Percentiles rank a stretch among this genome's conserved stretches.
These are phyloP conservation scores for Cephalotes varians DNA, from an alignment of 2,888 invertebrate species.

Conservation along the genomic window DNA sequence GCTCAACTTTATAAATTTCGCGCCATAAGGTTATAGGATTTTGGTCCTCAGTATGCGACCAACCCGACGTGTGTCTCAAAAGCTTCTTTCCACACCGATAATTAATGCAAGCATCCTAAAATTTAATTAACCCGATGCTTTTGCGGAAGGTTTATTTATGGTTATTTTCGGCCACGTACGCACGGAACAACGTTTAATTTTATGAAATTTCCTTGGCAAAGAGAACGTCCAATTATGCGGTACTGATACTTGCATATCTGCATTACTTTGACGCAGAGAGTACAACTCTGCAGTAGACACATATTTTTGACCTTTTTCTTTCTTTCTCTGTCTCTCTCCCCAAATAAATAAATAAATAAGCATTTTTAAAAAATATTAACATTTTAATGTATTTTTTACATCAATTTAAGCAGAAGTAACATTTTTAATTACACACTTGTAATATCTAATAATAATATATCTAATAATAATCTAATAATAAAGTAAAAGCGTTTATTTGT, in stretches of 20 bases:
- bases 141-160: constrained; percentile 32
- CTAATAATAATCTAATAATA: background rate
- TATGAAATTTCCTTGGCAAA: constrained; percentile 14
- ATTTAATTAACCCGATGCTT: constrained; percentile 39
- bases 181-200: constrained; percentile 22
- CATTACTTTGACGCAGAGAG: constrained; percentile 10
- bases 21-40: constrained; percentile 16
- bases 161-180: constrained; percentile 17
- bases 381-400: background rate
- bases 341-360: background rate
- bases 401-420: background rate
- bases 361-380: background rate
- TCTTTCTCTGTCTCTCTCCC: background rate
- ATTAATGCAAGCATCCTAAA: constrained; percentile 32
- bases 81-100: constrained; percentile 43
- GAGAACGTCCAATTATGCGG: constrained; percentile 36
- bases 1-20: constrained; percentile 18
- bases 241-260: constrained; percentile 14
- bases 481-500: background rate
- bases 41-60: background rate
- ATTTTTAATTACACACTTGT: background rate
- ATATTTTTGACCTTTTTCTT: background rate
- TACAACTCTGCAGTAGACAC: constrained; percentile 1
- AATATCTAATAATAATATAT: too few species aligned
- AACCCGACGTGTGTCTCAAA: constrained; percentile 24